These are phyloP conservation scores for Agrochola circellaris DNA, from an alignment of 2,888 invertebrate species.

Conservation along the genomic window DNA sequence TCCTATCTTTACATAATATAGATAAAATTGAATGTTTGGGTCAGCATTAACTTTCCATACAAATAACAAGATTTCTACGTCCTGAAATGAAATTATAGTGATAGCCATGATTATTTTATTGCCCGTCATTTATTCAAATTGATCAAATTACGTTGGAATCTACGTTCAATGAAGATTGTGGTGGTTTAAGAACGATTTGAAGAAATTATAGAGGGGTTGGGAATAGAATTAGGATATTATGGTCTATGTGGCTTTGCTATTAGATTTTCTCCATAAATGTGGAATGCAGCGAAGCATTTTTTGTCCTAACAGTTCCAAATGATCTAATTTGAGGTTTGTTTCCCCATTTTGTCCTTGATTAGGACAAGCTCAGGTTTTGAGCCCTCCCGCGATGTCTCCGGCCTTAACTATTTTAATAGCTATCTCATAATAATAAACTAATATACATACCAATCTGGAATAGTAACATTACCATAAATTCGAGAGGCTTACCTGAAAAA, in stretches of 20 bases:
- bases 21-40: slow-evolving; percentile 15
- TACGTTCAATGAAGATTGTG: slow-evolving; percentile 65
- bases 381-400: slow-evolving; percentile 54
- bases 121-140: slow-evolving; percentile 79
- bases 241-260: slow-evolving; percentile 31
- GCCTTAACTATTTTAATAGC: slow-evolving; percentile 50
- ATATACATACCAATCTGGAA: slow-evolving; percentile 68
- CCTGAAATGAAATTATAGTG: slow-evolving; percentile 73
- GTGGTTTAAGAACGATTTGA: slow-evolving; percentile 57
- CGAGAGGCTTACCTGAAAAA: slow-evolving; percentile 78
- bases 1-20: not conserved
- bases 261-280: slow-evolving; percentile 2
- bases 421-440: slow-evolving; percentile 43
- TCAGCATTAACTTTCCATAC: slow-evolving; percentile 42
- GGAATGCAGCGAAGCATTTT: slow-evolving; percentile 23
- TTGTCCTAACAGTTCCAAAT: slow-evolving; percentile 21
- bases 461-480: slow-evolving; percentile 63
- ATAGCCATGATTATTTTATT: slow-evolving; percentile 74
- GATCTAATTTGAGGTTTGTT: slow-evolving; percentile 46
- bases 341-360: slow-evolving; percentile 31
- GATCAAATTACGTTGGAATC: slow-evolving; percentile 78
- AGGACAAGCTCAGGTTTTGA: slow-evolving; percentile 24
- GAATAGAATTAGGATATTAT: slow-evolving; percentile 59
- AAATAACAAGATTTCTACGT: slow-evolving; percentile 66
- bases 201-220: slow-evolving; percentile 61